Conservation (phyloP, 2,113 vertebrate genomes). For the Scomber scombrus region DNA sequence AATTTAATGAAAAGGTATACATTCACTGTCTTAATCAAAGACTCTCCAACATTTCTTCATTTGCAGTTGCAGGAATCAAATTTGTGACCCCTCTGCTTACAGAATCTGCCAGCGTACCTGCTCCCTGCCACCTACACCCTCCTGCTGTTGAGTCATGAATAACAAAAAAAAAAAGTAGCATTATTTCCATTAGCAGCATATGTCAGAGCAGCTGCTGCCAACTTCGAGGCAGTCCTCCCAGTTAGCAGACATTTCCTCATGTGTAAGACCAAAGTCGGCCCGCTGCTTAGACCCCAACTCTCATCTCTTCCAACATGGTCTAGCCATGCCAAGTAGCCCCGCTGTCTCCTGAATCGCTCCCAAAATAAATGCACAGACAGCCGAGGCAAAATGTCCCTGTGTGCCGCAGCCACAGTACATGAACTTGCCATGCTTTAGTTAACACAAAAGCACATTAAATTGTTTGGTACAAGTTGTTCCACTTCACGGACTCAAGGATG, state of each 20-base stretch:
- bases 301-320: slow-evolving; percentile 67
- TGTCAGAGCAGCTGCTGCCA: slow-evolving; percentile 62
- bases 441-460: slow-evolving; percentile 62
- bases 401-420: slow-evolving; percentile 55
- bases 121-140: slow-evolving; percentile 49
- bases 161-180: slow-evolving; percentile 18
- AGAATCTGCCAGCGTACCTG: slow-evolving; percentile 20
- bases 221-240: slow-evolving; percentile 54
- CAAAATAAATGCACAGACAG: slow-evolving; percentile 80
- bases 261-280: slow-evolving; percentile 66
- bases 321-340: slow-evolving; percentile 71
- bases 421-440: slow-evolving; percentile 44
- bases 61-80: slow-evolving; percentile 19
- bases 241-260: slow-evolving; percentile 81
- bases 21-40: not conserved
- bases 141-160: slow-evolving; percentile 34
- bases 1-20: not conserved
- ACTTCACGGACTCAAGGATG: slow-evolving; percentile 19
- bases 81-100: slow-evolving; percentile 9
- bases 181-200: slow-evolving; percentile 72
- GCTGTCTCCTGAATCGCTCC: slow-evolving; percentile 77
- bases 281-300: slow-evolving; percentile 67
- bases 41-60: not conserved
- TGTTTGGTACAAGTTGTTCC: slow-evolving; percentile 60
- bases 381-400: slow-evolving; percentile 69